Conservation (phyloP, 2,888 invertebrate species). For the Scaptomyza cyrtandrae region DNA sequence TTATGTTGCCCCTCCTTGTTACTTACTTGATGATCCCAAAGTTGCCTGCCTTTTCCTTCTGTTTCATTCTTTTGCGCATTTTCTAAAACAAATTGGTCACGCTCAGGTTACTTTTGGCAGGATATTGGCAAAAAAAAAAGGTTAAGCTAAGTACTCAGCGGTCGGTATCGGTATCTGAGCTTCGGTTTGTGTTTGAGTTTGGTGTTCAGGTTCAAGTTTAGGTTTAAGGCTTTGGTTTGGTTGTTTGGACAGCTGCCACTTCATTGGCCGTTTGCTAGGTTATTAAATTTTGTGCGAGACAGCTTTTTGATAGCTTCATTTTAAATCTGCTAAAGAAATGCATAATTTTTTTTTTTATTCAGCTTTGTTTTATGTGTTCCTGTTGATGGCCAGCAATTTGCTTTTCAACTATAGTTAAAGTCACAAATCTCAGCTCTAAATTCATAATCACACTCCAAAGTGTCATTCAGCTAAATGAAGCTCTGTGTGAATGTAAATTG, state of each 20-base stretch:
- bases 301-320: conserved; percentile 76
- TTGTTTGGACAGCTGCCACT: conserved; percentile 80
- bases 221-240: conserved; percentile 4
- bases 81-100: conserved; percentile 70
- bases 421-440: conserved; percentile 69
- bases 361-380: conserved; percentile 19
- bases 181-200: neutral
- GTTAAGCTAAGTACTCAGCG: conserved; percentile 65
- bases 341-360: conserved; percentile 19
- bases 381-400: conserved; percentile 55
- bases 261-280: conserved; percentile 68
- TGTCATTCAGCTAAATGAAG: conserved; percentile 63
- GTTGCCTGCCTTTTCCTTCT: conserved; percentile 5
- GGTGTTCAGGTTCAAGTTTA: neutral
- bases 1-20: conserved; percentile 7
- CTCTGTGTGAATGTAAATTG: conserved; percentile 10
- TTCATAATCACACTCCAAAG: conserved; percentile 75
- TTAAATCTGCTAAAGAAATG: conserved; percentile 17
- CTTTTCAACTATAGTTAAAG: conserved; percentile 49
- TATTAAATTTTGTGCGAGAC: conserved; percentile 68
- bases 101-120: conserved; percentile 66
- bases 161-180: conserved; percentile 25
- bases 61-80: conserved; percentile 10
- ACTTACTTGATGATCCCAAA: conserved; percentile 4
- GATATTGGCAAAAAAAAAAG: conserved; percentile 61